Conservation (phyloP, 2,888 invertebrate species). For the Machimus atricapillus region DNA sequence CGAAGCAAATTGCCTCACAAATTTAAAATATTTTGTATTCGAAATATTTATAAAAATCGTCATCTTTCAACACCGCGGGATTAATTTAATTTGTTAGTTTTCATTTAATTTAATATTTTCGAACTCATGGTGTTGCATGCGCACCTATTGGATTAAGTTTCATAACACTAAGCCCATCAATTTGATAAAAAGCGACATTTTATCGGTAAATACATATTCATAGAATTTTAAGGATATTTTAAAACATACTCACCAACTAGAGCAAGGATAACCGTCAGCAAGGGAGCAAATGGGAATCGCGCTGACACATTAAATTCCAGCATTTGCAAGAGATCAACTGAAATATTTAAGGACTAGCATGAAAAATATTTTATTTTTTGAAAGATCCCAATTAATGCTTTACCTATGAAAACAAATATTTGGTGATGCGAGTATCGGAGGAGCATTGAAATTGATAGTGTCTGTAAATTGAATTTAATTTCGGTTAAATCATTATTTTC, state of each 20-base stretch:
- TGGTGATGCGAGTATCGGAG: conserved; percentile 99
- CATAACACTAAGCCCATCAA: too few species aligned
- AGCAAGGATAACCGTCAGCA: conserved; percentile 96
- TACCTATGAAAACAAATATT: conserved; percentile 98
- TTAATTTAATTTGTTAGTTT: too few species aligned
- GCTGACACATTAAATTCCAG: conserved; percentile 94
- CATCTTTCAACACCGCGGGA: too few species aligned
- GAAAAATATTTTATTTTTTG: not conserved
- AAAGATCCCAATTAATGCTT: conserved; percentile 62
- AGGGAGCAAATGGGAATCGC: conserved; percentile 94
- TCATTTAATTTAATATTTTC: too few species aligned
- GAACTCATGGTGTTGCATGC: too few species aligned
- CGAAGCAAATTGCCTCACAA: too few species aligned
- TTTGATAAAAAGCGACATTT: too few species aligned
- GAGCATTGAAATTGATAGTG: conserved; percentile 96
- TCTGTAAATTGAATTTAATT: conserved; percentile 72
- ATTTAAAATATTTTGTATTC: too few species aligned
- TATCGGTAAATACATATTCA: not conserved
- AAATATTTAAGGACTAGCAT: conserved; percentile 58
- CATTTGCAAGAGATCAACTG: conserved; percentile 97
- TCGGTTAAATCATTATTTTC: not conserved
- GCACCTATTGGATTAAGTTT: too few species aligned
- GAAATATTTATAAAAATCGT: too few species aligned
- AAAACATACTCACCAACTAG: conserved; percentile 85
- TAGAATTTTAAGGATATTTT: not conserved